Percentiles rank a stretch among this genome's conserved stretches.
Conservation (phyloP, 30 jellyfish, hydroid and myxozoan genomes). For the Hydractinia symbiolongicarpus region DNA sequence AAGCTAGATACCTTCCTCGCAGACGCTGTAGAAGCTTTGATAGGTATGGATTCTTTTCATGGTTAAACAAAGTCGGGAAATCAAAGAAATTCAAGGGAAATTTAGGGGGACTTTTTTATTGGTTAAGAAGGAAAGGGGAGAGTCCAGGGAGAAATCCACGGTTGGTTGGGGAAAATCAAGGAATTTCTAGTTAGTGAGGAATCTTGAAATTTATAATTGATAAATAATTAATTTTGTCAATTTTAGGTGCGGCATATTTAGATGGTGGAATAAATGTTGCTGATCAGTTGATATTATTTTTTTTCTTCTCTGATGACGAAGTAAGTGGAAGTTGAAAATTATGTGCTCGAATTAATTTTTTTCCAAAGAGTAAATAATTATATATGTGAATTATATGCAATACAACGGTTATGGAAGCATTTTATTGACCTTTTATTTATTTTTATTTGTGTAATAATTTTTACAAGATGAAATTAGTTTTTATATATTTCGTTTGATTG, state of each 20-base stretch:
- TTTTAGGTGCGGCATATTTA: slow-evolving; percentile 75
- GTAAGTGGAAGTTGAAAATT: slow-evolving; percentile 22
- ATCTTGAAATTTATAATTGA: too few relatives aligned
- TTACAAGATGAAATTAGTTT: neutral
- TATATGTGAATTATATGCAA: neutral
- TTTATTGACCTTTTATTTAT: slow-evolving; percentile 13
- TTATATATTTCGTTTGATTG: neutral
- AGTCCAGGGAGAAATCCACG: too few relatives aligned
- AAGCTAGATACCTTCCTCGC: slow-evolving; percentile 2
- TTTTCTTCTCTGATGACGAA: slow-evolving; percentile 42
- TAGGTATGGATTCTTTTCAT: neutral
- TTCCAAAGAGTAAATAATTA: neutral
- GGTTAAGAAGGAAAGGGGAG: too few relatives aligned
- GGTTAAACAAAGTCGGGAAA: too few relatives aligned
- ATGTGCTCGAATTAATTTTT: neutral
- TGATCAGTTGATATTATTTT: slow-evolving; percentile 34
- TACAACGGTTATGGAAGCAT: neutral
- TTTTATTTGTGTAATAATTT: neutral
- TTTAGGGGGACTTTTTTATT: too few relatives aligned
- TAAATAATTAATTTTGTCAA: neutral
- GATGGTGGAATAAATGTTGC: slow-evolving; percentile 73
- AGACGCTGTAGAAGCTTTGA: slow-evolving; percentile 17
- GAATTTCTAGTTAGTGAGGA: too few relatives aligned
- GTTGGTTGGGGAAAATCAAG: too few relatives aligned
- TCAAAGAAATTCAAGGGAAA: too few relatives aligned